Evolutionary conservation across 2,888 invertebrate species (phyloP).

Genomic region (Sisyra nigra): DNA sequence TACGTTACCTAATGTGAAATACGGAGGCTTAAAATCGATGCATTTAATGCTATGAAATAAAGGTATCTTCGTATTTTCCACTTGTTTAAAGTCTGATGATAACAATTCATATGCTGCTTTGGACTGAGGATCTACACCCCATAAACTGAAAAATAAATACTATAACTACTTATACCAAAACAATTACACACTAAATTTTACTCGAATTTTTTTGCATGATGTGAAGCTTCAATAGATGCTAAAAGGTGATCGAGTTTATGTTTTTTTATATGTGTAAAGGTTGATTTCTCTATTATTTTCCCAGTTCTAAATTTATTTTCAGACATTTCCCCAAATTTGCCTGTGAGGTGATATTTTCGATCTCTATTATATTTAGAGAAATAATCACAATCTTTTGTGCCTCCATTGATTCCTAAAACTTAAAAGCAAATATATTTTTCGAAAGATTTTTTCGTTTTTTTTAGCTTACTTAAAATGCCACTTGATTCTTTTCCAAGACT

Average conservation of each 20-base stretch:
- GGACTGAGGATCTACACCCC: constrained; percentile 69
- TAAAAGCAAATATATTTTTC: too few species aligned
- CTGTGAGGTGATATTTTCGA: too few species aligned
- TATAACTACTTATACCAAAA: constrained; percentile 4
- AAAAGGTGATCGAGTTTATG: constrained; percentile 56
- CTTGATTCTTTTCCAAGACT: too few species aligned
- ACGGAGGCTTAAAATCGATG: constrained; percentile 61
- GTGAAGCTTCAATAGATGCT: constrained; percentile 66
- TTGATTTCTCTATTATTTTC: constrained; percentile 49
- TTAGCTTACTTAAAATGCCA: too few species aligned
- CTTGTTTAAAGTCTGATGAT: constrained; percentile 62
- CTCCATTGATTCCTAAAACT: too few species aligned
- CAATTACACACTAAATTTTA: constrained; percentile 29
- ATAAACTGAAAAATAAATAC: constrained; percentile 31
- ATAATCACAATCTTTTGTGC: too few species aligned
- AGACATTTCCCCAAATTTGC: too few species aligned
- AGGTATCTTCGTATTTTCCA: constrained; percentile 49
- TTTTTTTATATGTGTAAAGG: constrained; percentile 51
- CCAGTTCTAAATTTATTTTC: constrained; percentile 25
- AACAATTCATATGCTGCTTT: constrained; percentile 86
- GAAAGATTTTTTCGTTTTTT: too few species aligned
- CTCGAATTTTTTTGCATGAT: constrained; percentile 77
- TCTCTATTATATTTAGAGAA: too few species aligned
- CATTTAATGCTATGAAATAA: constrained; percentile 77
- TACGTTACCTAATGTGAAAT: constrained; percentile 75